Evolutionary conservation across 64 coral and sea anemone genomes (phyloP).

Genomic region (Montipora sp.): DNA sequence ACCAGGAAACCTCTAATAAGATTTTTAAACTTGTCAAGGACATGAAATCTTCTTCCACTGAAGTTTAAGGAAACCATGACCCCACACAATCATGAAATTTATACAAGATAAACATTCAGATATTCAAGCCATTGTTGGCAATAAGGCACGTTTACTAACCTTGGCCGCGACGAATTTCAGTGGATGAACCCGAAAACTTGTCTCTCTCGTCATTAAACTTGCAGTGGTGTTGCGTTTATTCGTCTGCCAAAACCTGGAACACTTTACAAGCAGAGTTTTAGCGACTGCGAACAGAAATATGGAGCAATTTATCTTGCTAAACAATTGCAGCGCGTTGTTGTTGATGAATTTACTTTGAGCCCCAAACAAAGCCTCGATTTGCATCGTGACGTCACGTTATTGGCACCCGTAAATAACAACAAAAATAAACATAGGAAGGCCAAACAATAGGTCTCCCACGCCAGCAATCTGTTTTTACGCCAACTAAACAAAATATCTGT

Average conservation of each 20-base stretch:
- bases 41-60: background rate
- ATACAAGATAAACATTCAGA: constrained; percentile 34
- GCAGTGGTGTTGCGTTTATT: background rate
- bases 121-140: constrained; percentile 19
- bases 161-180: constrained; percentile 24
- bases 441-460: constrained; percentile 49
- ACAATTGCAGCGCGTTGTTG: constrained; percentile 69
- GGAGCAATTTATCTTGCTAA: constrained; percentile 50
- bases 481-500: constrained; percentile 41
- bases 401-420: constrained; percentile 99
- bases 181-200: background rate
- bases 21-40: background rate
- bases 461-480: constrained; percentile 35
- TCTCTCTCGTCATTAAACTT: background rate
- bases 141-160: constrained; percentile 33
- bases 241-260: background rate
- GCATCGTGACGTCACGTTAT: constrained; percentile 97
- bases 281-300: background rate
- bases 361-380: constrained; percentile 97
- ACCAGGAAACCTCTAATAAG: constrained; percentile 30
- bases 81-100: background rate
- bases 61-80: background rate
- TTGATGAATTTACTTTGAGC: constrained; percentile 78
- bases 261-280: background rate
- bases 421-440: constrained; percentile 95